These are phyloP conservation scores for Muscicapa comitata DNA, from an alignment of 2,797 vertebrate genomes.

Conservation along the genomic window DNA sequence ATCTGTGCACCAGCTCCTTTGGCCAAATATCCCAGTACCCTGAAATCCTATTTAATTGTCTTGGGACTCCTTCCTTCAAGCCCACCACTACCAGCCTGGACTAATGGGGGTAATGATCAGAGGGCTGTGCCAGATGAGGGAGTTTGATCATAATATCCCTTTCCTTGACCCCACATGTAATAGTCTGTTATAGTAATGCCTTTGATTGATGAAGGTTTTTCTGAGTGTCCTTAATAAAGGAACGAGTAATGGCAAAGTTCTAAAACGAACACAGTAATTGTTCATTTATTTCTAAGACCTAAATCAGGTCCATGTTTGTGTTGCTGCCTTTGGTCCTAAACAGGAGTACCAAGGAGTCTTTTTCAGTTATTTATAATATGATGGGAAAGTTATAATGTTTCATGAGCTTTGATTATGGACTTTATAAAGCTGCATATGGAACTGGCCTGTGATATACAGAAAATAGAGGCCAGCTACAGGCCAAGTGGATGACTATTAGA, in stretches of 20 bases:
- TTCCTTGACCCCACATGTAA: background rate
- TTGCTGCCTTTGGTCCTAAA: background rate
- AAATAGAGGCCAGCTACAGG: background rate
- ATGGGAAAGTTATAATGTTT: background rate
- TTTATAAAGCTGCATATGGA: background rate
- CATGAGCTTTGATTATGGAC: background rate
- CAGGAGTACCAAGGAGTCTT: background rate
- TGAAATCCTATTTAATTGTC: background rate
- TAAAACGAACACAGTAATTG: background rate
- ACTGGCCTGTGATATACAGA: background rate
- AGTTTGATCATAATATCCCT: accelerated
- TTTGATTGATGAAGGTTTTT: background rate
- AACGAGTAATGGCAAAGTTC: background rate
- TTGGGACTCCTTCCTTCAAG: background rate
- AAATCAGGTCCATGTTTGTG: background rate
- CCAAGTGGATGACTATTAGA: background rate
- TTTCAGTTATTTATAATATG: background rate
- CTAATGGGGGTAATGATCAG: background rate
- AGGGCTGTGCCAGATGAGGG: background rate
- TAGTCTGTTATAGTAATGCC: background rate
- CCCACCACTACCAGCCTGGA: background rate
- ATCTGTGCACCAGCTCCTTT: background rate
- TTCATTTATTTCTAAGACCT: background rate
- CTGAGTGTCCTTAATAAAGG: background rate
- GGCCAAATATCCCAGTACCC: background rate